Evolutionary conservation across 2,797 vertebrate genomes (phyloP), one percentile per base, ranked within the genome.

Genomic region (Gadopsis marmoratus): DNA sequence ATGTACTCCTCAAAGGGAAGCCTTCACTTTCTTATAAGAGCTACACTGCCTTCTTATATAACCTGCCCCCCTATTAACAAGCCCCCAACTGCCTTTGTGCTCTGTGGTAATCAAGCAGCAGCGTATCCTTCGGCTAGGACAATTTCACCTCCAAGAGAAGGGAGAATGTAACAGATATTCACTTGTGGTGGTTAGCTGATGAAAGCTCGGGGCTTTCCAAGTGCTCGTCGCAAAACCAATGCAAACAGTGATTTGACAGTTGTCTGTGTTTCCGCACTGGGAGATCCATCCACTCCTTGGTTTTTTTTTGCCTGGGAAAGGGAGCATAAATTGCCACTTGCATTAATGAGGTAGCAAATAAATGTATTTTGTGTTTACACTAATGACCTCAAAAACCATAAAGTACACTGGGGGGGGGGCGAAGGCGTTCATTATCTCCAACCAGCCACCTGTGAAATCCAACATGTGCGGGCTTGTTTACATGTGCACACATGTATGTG

Each of bases 271-370:
- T 83, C 19, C 9, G 23, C 43, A 65, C 61, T 65, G 31, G 64
- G 69, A 82, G 78, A 84, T 84, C 66, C 77, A 71, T 74, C 60
- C 68, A 16, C 53, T 72, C n/a, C 11, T 51, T 43, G 70, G 26
- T 26, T 74, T 55, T 4, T 71, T 55, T 4, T 26, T 8, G 43
- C 60, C 64, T 80, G 74, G 81, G 88, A 89, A 89, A 85, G 69
- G 59, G 66, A 81, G 73, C 77, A 85, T 80, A 82, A 89, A 88
- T 87, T 90, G 65, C 74, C 87, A 76, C 83, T 86, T 89, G 85
- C 86, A 92, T 94, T 93, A 92, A 93, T 91, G 85, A 88, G 86
- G 68, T 83, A 81, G 86, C 90, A 89, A 88, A 91, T 91, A 86
- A 90, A 91, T 85, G 84, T 82, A 85, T 89, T 81, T 87, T 69